Evolutionary conservation across 2,113 vertebrate genomes (phyloP).

Genomic region (human (Homo sapiens)): GRCh38 chr20:31461501-31462000

Average conservation of each 20-base stretch:
- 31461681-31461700: not conserved
- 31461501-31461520: not conserved
- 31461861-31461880: not conserved
- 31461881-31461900: not conserved
- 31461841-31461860: not conserved
- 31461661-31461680: not conserved
- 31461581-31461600: not conserved
- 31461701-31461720: not conserved
- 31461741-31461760: not conserved
- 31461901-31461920: not conserved
- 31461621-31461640: not conserved
- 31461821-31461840: not conserved
- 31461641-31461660: not conserved
- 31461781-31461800: not conserved
- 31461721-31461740: not conserved
- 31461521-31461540: not conserved
- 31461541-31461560: not conserved
- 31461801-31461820: not conserved
- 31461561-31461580: not conserved
- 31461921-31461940: not conserved
- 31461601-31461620: not conserved
- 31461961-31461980: not conserved
- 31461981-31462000: not conserved
- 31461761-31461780: not conserved
- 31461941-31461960: not conserved